These are phyloP conservation scores for Whitmania pigra DNA, from an alignment of 1,140 invertebrate species.

Conservation along the genomic window DNA sequence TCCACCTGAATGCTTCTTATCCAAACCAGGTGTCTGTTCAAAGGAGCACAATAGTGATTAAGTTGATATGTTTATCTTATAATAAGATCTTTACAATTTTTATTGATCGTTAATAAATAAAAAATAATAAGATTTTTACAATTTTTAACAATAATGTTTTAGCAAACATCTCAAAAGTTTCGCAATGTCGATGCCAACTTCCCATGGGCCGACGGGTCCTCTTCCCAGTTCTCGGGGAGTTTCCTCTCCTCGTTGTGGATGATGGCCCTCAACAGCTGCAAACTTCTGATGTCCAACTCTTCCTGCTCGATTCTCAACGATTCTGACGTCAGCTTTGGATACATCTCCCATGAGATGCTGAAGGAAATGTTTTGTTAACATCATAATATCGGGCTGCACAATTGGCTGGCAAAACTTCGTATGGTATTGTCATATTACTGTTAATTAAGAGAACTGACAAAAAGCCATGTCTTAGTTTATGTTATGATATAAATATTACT, in stretches of 20 bases:
- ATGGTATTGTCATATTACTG: not conserved
- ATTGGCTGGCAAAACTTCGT: not conserved
- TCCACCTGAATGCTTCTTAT: slow-evolving; percentile 37
- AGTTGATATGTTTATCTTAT: too few species aligned
- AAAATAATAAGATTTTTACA: not conserved
- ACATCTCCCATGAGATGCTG: slow-evolving; percentile 19
- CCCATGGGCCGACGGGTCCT: slow-evolving; percentile 12
- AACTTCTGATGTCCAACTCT: slow-evolving; percentile 37
- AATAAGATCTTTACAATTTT: too few species aligned
- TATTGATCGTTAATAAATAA: not conserved
- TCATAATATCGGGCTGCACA: not conserved
- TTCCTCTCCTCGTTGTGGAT: slow-evolving; percentile 40
- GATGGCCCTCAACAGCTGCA: slow-evolving; percentile 38
- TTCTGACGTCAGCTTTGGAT: slow-evolving; percentile 26
- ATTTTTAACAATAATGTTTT: too few species aligned
- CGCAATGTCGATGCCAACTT: not conserved
- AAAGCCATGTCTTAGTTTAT: too few species aligned
- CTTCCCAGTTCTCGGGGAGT: slow-evolving; percentile 37
- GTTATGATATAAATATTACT: too few species aligned
- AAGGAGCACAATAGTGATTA: not conserved
- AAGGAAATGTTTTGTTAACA: not conserved
- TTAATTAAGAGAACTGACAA: too few species aligned
- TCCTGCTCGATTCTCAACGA: slow-evolving; percentile 34
- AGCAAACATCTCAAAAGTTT: too few species aligned
- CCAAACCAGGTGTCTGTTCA: slow-evolving; percentile 33